These are phyloP conservation scores for Recurvirostra avosetta DNA, from an alignment of 2,113 vertebrate species.

Conservation along the genomic window DNA sequence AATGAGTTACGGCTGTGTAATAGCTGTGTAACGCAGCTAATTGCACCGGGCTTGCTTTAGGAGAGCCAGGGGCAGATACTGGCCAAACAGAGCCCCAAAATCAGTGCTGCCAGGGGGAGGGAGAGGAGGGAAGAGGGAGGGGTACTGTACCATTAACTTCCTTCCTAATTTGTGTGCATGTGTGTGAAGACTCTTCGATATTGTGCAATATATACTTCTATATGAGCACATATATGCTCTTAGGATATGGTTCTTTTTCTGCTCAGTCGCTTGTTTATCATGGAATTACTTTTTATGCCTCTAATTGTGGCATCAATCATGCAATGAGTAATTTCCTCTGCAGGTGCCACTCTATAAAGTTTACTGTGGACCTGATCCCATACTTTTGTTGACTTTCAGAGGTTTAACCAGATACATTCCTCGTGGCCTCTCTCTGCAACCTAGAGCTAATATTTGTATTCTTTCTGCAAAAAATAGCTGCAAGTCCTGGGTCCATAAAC, in stretches of 20 bases:
- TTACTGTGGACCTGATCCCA: conserved; percentile 38
- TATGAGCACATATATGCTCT: not conserved
- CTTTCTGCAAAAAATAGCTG: not conserved
- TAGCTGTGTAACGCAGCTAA: not conserved
- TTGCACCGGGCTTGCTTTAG: not conserved
- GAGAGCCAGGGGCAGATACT: not conserved
- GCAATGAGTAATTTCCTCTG: conserved; percentile 48
- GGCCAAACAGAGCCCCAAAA: not conserved
- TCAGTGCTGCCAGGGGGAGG: fast-evolving
- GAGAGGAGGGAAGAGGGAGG: not conserved
- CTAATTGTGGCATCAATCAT: conserved; percentile 50
- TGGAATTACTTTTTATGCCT: conserved; percentile 47
- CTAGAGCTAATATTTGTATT: not conserved
- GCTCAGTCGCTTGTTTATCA: not conserved
- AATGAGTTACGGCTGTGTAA: not conserved
- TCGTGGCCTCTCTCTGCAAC: not conserved
- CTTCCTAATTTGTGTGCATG: not conserved
- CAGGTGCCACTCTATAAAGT: conserved; percentile 39
- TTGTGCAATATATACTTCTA: not conserved
- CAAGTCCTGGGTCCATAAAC: not conserved
- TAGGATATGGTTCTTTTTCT: not conserved
- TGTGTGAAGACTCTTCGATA: not conserved
- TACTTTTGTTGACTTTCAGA: conserved; percentile 42
- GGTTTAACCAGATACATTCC: not conserved
- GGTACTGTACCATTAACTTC: not conserved